Conservation (phyloP, 2,888 invertebrate species). For the Blera fallax region DNA sequence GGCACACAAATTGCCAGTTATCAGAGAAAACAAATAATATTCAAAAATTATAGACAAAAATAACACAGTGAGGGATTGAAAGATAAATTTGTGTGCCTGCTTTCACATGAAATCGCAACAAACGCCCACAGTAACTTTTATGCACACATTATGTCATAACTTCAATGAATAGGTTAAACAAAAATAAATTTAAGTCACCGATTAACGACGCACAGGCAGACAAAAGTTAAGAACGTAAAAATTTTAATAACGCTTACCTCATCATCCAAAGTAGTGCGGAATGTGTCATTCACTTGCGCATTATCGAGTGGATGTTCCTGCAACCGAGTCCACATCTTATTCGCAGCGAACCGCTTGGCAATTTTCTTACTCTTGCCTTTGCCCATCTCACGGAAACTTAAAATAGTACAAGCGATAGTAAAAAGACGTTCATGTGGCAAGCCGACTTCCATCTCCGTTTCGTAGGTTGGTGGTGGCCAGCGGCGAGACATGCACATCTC, state of each 20-base stretch:
- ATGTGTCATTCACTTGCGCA: slow-evolving; percentile 83
- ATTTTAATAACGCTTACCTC: slow-evolving; percentile 83
- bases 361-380: slow-evolving; percentile 97
- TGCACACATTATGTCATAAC: slow-evolving; percentile 11
- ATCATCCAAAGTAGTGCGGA: slow-evolving; percentile 88
- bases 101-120: slow-evolving; percentile 20
- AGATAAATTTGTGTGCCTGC: slow-evolving; percentile 59
- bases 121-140: slow-evolving; percentile 61
- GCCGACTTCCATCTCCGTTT: slow-evolving; percentile 87
- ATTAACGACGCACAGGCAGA: slow-evolving; percentile 55
- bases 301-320: slow-evolving; percentile 90
- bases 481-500: slow-evolving; percentile 98
- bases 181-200: slow-evolving; percentile 2
- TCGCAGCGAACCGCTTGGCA: slow-evolving; percentile 97
- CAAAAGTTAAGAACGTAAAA: slow-evolving; percentile 29
- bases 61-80: neutral
- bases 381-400: slow-evolving; percentile 92
- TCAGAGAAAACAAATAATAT: slow-evolving; percentile 1
- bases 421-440: slow-evolving; percentile 97
- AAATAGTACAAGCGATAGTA: slow-evolving; percentile 94
- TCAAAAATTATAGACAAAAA: neutral
- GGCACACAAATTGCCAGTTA: slow-evolving; percentile 78
- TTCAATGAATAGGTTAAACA: slow-evolving; percentile 6
- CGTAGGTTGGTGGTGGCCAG: slow-evolving; percentile 97
- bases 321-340: slow-evolving; percentile 94